A percentile compares a stretch with the other conserved stretches of the same genome.
Conservation (phyloP, 2,888 invertebrate genomes). For the Sphaerophoria rueppellii region DNA sequence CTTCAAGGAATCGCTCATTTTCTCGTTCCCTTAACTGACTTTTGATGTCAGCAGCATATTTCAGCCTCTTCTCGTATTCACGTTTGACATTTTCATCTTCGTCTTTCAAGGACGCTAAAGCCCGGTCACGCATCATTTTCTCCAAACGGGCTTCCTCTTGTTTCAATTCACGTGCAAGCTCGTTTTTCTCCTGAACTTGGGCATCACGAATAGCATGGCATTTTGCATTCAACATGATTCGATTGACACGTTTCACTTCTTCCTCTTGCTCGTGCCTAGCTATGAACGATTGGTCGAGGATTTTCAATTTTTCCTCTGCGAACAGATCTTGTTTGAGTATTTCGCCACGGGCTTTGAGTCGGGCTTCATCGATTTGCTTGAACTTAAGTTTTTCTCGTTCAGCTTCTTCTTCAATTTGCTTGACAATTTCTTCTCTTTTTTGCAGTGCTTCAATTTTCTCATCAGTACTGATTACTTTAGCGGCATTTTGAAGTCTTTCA, state of each 20-base stretch:
- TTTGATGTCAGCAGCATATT: constrained; percentile 80
- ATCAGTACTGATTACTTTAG: constrained; percentile 83
- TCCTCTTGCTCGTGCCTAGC: constrained; percentile 83
- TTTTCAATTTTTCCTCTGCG: constrained; percentile 83
- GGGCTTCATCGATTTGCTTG: constrained; percentile 82
- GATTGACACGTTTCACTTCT: constrained; percentile 88
- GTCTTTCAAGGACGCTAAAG: constrained; percentile 77
- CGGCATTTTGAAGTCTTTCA: constrained; percentile 84
- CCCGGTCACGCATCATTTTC: constrained; percentile 79
- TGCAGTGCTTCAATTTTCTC: constrained; percentile 82
- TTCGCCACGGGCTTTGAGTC: constrained; percentile 76
- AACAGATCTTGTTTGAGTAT: constrained; percentile 81
- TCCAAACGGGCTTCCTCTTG: constrained; percentile 80
- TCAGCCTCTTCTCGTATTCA: constrained; percentile 76
- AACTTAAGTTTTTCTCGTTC: constrained; percentile 84
- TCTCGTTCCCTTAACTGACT: constrained; percentile 80
- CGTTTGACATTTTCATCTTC: constrained; percentile 78
- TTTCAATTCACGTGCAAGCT: constrained; percentile 78
- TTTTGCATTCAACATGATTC: constrained; percentile 91
- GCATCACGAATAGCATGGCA: constrained; percentile 93
- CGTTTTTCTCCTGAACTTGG: constrained; percentile 87
- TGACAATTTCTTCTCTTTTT: constrained; percentile 81
- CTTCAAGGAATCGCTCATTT: constrained; percentile 79
- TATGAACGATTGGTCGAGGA: constrained; percentile 83
- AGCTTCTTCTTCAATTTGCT: constrained; percentile 84